Conservation (phyloP, 1,140 invertebrate genomes). For the Aphelenchoides fujianensis region DNA sequence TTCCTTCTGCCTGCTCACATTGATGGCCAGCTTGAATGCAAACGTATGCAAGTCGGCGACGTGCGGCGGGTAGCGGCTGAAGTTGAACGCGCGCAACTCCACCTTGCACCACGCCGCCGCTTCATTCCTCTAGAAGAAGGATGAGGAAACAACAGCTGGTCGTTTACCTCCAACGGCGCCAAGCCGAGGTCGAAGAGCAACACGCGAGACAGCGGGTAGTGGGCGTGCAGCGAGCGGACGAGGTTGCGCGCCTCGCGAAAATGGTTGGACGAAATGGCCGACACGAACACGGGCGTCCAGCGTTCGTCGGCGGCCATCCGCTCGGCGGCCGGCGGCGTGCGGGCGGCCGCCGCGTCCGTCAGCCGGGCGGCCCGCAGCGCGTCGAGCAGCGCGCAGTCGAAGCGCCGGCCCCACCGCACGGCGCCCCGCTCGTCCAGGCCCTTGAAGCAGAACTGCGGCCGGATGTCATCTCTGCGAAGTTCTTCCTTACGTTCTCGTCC, state of each 20-base stretch:
- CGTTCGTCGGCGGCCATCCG: neutral
- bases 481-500: neutral
- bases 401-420: neutral
- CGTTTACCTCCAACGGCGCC: neutral
- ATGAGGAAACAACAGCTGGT: neutral
- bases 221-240: neutral
- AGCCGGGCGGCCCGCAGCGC: neutral
- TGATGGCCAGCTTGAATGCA: conserved; percentile 14
- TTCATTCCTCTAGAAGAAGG: conserved; percentile 7
- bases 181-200: neutral
- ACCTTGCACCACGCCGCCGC: conserved; percentile 11
- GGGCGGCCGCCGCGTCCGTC: neutral
- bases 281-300: neutral
- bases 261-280: neutral
- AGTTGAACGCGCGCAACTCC: neutral
- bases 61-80: conserved; percentile 6
- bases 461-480: neutral
- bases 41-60: neutral
- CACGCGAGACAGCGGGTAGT: neutral
- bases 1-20: neutral
- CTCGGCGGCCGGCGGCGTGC: neutral
- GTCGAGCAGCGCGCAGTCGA: neutral
- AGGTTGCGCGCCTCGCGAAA: neutral
- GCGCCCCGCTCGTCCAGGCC: neutral
- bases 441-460: conserved; percentile 1